A percentile compares a stretch with the other conserved stretches of the same genome.
These are phyloP conservation scores for Girardia tigrina DNA, from an alignment of 2,888 invertebrate species.

Conservation along the genomic window DNA sequence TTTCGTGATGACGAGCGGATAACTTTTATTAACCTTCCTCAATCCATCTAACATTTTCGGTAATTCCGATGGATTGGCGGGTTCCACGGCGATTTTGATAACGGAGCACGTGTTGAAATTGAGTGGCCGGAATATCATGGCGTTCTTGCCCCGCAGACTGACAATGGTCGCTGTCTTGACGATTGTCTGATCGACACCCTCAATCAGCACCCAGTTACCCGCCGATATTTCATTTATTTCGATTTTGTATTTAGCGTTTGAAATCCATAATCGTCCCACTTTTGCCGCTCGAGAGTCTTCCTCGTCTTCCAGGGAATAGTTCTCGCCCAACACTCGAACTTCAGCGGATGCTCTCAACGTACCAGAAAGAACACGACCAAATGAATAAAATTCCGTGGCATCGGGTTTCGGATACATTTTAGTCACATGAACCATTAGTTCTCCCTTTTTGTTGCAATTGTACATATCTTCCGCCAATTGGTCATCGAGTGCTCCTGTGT, in stretches of 20 bases:
- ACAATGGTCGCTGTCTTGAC: conserved; percentile 91
- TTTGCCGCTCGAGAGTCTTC: conserved; percentile 85
- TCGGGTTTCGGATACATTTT: conserved; percentile 99
- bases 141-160: background rate
- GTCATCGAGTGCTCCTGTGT: conserved; percentile 67
- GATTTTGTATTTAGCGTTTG: conserved; percentile 79
- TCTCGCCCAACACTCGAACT: conserved; percentile 92
- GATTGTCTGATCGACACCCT: conserved; percentile 93
- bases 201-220: conserved; percentile 95
- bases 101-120: conserved; percentile 95
- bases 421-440: conserved; percentile 75
- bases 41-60: conserved; percentile 98
- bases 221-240: conserved; percentile 89
- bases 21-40: conserved; percentile 93
- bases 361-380: conserved; percentile 86
- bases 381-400: conserved; percentile 86
- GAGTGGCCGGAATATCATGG: conserved; percentile 79
- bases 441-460: conserved; percentile 69
- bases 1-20: conserved; percentile 80
- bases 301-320: conserved; percentile 88
- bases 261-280: conserved; percentile 87
- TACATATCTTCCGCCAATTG: conserved; percentile 70
- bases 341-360: conserved; percentile 83
- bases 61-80: conserved; percentile 91
- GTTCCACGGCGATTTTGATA: conserved; percentile 94